Base-by-base conservation (phyloP, 2,113 vertebrate species). In the Arvicanthis niloticus region DNA sequence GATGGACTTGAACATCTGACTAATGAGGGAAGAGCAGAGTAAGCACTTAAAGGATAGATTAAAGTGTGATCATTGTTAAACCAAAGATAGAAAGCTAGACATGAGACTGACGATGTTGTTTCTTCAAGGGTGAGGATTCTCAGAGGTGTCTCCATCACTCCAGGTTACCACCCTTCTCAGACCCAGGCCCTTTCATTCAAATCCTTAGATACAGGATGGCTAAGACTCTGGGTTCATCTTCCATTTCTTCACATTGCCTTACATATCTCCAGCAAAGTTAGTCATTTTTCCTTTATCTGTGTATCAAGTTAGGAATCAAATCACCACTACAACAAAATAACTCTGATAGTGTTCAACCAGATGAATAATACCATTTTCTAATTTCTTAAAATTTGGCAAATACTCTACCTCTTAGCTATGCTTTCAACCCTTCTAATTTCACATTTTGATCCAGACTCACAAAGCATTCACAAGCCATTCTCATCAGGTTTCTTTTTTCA, bases 171-270 rank as follows among this genome's bases (percentile, higher is more conserved):
- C 2, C 1, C 40, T 9, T 53, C 26, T 37, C 17, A 22, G 37
- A 9, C 17, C 29, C 5, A 9, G 17, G 0, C 15, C 21, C 78
- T 89, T 67, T 37, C n/a, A 88, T 53, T 0, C 9, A 5, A 11
- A 5, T 53, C 24, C 1, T n/a, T 45, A 62, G n/a, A 22, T 6
- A 21, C 5, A 62, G 31, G 24, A 56, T 13, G 10, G 15, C 58
- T 13, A 34, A 5, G 62, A 34, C 7, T 73, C 45, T 60, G 12
- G 4, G 67, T 10, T 68, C 22, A 88, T 62, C 45, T 84, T 91
- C 31, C 34, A 2, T 11, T 68, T 48, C 16, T 45, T 5, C 3
- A 3, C 1, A 1, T 13, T 16, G 4, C 12, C n/a, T 73, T 58
- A 51, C 0, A 17, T 40, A 45, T 29, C 24, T 62, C 42, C 40